Percentiles rank a stretch among this genome's conserved stretches.
Conservation (phyloP, 2,888 invertebrate species). For the Latrodectus hesperus region DNA sequence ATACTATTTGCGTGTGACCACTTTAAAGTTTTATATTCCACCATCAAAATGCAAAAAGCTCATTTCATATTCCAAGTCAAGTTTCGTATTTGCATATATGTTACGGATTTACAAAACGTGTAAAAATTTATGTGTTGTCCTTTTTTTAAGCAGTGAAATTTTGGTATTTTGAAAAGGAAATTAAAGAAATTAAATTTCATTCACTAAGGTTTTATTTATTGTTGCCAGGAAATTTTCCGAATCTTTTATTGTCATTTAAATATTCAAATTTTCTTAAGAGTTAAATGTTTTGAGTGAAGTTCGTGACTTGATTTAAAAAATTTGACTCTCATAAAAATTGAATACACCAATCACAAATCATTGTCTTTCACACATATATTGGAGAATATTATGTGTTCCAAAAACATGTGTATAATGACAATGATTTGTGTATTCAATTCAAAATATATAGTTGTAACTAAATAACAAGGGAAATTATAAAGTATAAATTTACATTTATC, state of each 20-base stretch:
- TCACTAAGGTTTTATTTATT: neutral
- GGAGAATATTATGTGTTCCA: too few relatives aligned
- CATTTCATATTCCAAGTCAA: constrained; percentile 56
- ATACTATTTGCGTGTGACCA: constrained; percentile 47
- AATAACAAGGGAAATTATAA: too few relatives aligned
- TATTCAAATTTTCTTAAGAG: neutral
- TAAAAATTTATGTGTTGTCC: neutral
- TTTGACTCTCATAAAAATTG: too few relatives aligned
- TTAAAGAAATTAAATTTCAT: neutral
- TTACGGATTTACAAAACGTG: constrained; percentile 20
- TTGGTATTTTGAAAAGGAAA: neutral
- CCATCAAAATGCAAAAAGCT: constrained; percentile 51
- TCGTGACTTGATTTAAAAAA: too few relatives aligned
- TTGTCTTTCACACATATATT: too few relatives aligned
- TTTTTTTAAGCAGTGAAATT: neutral
- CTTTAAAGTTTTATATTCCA: constrained; percentile 48
- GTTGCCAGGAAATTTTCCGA: neutral
- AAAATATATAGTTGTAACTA: too few relatives aligned
- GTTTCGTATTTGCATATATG: constrained; percentile 47
- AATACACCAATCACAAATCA: too few relatives aligned
- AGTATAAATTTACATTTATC: too few relatives aligned
- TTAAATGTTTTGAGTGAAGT: too few relatives aligned
- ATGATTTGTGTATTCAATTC: too few relatives aligned
- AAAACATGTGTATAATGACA: too few relatives aligned
- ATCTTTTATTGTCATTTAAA: neutral